Evolutionary conservation across 2,888 invertebrate species (phyloP), one percentile per base, ranked within the genome.

Genomic region (Stenodera caucasica): DNA sequence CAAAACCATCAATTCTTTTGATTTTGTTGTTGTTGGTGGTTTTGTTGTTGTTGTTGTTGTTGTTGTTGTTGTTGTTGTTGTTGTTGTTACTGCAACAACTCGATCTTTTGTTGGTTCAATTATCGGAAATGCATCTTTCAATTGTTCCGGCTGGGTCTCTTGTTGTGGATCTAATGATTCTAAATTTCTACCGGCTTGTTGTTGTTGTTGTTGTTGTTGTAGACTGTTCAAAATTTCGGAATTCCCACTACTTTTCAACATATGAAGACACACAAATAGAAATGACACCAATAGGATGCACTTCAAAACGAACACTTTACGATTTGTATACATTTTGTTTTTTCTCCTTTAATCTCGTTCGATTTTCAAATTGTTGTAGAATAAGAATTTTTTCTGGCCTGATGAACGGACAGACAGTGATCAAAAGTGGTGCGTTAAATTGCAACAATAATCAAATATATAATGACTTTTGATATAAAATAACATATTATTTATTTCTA

Each of bases 181-280:
- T 60, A 82, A 66, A 67, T 77, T 80, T 59, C 81, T 71, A 1
- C 81, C 81, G n/a, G 80, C 79, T 61, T 80, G 80, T 68, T 81
- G 81, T 63, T 81, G 69, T 62, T 81, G 80, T 53, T 79, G 75
- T 18, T 81, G 81, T 61, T 81, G 70, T 65, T 37, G 45, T 35
- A 54, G 1, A 51, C 54, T 5, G 33, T 50, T 12, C 57, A 75
- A 70, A 37, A 72, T 70, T 35, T 65, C 58, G 18, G 75, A 71
- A 29, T 74, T 74, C 23, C 73, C 73, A 58, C 70, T 75, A 61
- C 72, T 75, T 49, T 72, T 74, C 37, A 79, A 65, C 53, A 80
- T 71, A 68, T 78, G 77, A 30, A 79, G 70, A 61, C 71, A 71
- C 26, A 70, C 66, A 65, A 78, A 76, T 62, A 72, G 73, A n/a